Base-by-base conservation (phyloP, 2,113 vertebrate genomes). In the Holacanthus passer region DNA sequence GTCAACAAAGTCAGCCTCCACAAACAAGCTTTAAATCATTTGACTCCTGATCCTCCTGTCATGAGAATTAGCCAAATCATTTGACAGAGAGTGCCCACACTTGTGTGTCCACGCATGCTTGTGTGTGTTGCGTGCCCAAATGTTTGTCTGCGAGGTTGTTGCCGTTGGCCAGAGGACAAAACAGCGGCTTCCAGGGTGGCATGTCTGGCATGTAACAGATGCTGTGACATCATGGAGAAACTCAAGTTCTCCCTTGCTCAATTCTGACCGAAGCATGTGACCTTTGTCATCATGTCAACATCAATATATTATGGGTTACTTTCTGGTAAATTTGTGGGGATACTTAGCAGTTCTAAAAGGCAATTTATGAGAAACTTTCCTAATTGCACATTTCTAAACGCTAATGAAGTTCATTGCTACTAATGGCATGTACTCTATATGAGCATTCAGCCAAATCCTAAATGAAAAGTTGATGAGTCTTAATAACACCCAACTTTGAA, bases 221-320 rank as follows among this genome's bases (percentile, higher is more conserved):
- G 73, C 37, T 27, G 86, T 92, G 88, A 94, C 92, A 79, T 93
- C 92, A 94, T 89, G 91, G 91, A 94, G 90, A 91, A 93, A 91
- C 75, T 83, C n/a, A 39, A 19, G 78, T 60, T 67, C 55, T 69
- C 62, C 50, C 65, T 56, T 66, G 63, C 83, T 86, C 79, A 79
- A 82, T 73, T 79, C 71, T 84, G 37, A 43, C 29, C 45, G 0
- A 14, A 74, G 48, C 85, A 76, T 84, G 78, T 89, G 91, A 93
- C 71, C 73, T 69, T 47, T 67, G 77, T 82, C 69, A 78, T 64
- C 67, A 84, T 14, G 45, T 53, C 83, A 64, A 53, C 70, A 43
- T 78, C 58, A 77, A 76, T 29, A 67, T 19, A 48, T 24, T 68
- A 39, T 11, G 0, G 10, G 39, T 31, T 7, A 56, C 27, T 71